A percentile compares a stretch with the other conserved stretches of the same genome.
Conservation (phyloP, 92 coral and sea anemone species). For the Epizoanthus fatuus region DNA sequence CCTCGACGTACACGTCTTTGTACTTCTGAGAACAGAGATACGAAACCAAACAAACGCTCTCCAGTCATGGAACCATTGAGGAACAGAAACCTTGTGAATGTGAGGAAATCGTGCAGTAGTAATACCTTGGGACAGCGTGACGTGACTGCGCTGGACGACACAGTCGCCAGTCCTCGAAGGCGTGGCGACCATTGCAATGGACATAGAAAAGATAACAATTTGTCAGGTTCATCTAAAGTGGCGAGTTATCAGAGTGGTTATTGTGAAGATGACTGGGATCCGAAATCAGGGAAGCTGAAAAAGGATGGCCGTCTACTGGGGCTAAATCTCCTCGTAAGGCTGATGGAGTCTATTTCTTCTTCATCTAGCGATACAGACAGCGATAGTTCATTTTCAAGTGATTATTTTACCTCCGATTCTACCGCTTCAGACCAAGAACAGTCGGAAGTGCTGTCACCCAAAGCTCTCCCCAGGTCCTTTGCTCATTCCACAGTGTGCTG, state of each 20-base stretch:
- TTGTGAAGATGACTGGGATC: neutral
- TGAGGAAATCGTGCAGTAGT: constrained; percentile 15
- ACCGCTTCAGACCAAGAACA: constrained; percentile 72
- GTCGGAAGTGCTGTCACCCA: constrained; percentile 11
- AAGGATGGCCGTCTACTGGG: constrained; percentile 32
- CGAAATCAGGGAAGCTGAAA: neutral
- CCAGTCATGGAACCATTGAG: neutral
- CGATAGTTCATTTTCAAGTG: constrained; percentile 85
- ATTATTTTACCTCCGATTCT: constrained; percentile 75
- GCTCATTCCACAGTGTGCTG: constrained; percentile 67
- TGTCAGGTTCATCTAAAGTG: neutral
- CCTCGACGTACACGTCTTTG: neutral
- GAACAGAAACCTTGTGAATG: constrained; percentile 10
- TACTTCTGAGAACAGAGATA: constrained; percentile 42
- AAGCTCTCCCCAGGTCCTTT: constrained; percentile 42
- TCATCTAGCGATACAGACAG: constrained; percentile 83
- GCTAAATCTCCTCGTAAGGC: constrained; percentile 65
- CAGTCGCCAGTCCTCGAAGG: neutral
- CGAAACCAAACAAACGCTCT: neutral
- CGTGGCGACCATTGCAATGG: neutral
- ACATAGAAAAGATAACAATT: neutral
- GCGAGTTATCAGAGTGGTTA: neutral
- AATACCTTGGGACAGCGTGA: neutral
- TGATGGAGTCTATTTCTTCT: constrained; percentile 70
- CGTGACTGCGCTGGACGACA: neutral